These are phyloP conservation scores for Otolemur garnettii DNA, from an alignment of 2,113 vertebrate genomes.

Conservation along the genomic window DNA sequence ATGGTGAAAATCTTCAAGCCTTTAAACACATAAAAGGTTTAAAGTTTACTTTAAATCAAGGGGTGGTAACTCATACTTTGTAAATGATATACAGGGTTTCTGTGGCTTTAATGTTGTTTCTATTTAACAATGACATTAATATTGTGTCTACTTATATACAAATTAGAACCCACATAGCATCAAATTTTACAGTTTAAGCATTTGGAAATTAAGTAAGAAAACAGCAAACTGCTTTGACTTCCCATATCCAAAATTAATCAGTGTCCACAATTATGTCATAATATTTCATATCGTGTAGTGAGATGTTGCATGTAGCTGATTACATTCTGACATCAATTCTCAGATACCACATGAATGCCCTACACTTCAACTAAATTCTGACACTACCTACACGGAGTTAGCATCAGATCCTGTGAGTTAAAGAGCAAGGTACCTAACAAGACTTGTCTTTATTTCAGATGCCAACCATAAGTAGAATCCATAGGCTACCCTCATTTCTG, in stretches of 20 bases:
- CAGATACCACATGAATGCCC: background rate
- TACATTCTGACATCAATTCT: background rate
- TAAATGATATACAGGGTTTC: background rate
- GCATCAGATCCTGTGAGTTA: background rate
- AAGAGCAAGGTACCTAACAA: background rate
- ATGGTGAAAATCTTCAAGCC: background rate
- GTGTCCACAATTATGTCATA: background rate
- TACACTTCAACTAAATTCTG: background rate
- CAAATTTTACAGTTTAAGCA: background rate
- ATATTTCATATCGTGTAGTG: background rate
- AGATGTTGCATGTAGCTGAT: background rate
- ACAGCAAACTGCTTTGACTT: background rate
- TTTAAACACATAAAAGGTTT: background rate
- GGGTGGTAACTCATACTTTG: background rate
- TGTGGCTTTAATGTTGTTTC: background rate
- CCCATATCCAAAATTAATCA: background rate
- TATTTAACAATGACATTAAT: background rate
- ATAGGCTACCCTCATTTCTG: background rate
- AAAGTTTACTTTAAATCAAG: slow-evolving; percentile 1
- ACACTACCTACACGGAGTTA: background rate
- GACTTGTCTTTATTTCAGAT: background rate
- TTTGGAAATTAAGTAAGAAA: background rate
- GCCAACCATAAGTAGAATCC: background rate
- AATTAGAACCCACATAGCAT: background rate
- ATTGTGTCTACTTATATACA: background rate